phyloP scores from a whole-genome alignment of 2,113 vertebrate genomes.

The Malurus cyaneus region DNA sequence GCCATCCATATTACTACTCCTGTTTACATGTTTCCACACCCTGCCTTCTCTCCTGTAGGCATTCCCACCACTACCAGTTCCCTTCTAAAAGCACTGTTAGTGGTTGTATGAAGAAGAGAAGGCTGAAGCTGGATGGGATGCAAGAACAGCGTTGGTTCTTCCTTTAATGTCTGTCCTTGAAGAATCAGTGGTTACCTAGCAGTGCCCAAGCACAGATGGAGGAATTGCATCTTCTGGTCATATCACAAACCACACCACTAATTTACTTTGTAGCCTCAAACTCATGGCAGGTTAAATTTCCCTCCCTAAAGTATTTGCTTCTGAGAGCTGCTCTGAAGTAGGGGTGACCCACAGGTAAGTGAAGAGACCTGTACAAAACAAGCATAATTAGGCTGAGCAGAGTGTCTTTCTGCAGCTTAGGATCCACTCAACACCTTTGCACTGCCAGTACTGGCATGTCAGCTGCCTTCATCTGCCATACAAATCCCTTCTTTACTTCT shows the following conservation, averaged over 20 bases:
- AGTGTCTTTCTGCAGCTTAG: not conserved
- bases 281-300: not conserved
- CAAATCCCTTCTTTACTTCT: not conserved
- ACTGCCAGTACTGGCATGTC: not conserved
- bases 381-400: not conserved
- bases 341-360: not conserved
- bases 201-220: not conserved
- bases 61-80: not conserved
- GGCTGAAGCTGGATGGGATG: not conserved
- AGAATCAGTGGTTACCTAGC: not conserved
- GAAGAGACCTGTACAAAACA: not conserved
- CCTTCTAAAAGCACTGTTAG: not conserved
- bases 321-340: not conserved
- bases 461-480: not conserved
- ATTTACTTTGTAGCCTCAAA: not conserved
- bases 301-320: not conserved
- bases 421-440: not conserved
- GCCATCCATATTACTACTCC: not conserved
- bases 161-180: not conserved
- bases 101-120: not conserved
- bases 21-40: not conserved
- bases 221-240: not conserved
- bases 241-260: not conserved
- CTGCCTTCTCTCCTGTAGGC: not conserved
- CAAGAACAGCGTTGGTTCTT: not conserved